A percentile compares a stretch with the other conserved stretches of the same genome.
These are phyloP conservation scores for Agelaius phoeniceus DNA, from an alignment of 2,113 vertebrate species.

Conservation along the genomic window DNA sequence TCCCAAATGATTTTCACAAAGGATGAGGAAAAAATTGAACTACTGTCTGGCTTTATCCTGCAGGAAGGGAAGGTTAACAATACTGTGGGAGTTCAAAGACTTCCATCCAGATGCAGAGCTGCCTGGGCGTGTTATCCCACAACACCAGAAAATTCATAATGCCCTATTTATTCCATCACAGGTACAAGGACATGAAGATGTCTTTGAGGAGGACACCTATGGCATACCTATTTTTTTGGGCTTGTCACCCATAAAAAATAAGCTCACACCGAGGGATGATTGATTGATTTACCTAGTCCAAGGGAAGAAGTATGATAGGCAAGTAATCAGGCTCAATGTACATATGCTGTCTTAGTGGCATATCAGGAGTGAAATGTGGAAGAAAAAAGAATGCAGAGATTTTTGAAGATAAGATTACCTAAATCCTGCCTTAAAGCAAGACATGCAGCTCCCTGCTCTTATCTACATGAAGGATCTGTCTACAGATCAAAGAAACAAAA, in stretches of 20 bases:
- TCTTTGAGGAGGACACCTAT: neutral
- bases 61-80: neutral
- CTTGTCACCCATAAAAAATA: neutral
- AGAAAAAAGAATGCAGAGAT: neutral
- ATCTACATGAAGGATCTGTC: neutral
- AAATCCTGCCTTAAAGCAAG: slow-evolving; percentile 14
- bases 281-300: neutral
- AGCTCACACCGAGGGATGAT: neutral
- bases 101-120: neutral
- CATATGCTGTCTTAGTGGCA: neutral
- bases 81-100: neutral
- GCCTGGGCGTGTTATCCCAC: neutral
- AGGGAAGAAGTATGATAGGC: neutral
- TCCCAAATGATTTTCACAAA: neutral
- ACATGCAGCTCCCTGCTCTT: neutral
- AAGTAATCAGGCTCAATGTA: neutral
- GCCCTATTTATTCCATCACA: neutral
- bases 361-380: neutral
- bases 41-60: neutral
- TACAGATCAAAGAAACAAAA: slow-evolving; percentile 25
- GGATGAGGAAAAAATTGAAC: neutral
- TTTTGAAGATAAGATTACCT: neutral
- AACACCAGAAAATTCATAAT: neutral
- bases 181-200: neutral
- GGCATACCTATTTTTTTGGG: neutral